Evolutionary conservation across 2,888 invertebrate species (phyloP).

Genomic region (Cancer borealis): DNA sequence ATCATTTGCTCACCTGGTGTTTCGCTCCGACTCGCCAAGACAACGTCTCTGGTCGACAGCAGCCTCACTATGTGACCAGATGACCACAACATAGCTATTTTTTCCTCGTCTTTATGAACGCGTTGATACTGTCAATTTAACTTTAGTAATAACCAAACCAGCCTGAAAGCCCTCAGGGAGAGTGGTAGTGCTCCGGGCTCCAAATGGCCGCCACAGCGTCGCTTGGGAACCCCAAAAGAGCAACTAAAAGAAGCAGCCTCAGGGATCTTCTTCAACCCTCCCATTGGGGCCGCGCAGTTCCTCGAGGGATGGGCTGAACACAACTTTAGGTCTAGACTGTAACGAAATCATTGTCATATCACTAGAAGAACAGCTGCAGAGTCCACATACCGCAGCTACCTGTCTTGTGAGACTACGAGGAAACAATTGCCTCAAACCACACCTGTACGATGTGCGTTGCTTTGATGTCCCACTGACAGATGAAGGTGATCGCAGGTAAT

Average conservation of each 20-base stretch:
- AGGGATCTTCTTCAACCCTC: conserved; percentile 15
- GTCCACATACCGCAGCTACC: neutral
- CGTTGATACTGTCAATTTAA: neutral
- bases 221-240: neutral
- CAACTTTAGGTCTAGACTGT: neutral
- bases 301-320: neutral
- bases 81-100: neutral
- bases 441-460: neutral
- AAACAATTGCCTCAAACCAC: neutral
- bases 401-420: neutral
- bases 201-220: neutral
- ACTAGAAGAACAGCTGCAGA: neutral
- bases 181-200: neutral
- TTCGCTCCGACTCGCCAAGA: neutral
- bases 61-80: neutral
- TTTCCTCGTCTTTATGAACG: neutral
- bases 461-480: neutral
- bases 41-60: neutral
- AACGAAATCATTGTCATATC: neutral
- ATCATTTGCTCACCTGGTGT: neutral
- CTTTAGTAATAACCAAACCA: neutral
- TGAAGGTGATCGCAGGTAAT: neutral
- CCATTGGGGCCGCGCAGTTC: neutral
- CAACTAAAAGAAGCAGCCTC: neutral
- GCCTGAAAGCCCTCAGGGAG: neutral